phyloP scores from a whole-genome alignment of 1,140 invertebrate genomes.

The Liolophura sinensis region DNA sequence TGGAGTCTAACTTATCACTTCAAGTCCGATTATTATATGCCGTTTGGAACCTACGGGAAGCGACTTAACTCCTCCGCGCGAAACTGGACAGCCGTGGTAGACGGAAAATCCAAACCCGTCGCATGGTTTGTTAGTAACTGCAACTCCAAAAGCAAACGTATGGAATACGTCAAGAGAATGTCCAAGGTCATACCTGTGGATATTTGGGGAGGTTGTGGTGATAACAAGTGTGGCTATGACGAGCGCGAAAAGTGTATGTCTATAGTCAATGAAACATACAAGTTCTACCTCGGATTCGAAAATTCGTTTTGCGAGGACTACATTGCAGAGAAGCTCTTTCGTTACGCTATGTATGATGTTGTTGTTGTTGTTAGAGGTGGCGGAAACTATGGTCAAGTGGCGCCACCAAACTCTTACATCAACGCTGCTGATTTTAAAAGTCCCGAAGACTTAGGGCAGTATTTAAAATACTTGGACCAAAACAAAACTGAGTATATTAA shows the following conservation, averaged over 20 bases:
- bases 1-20: no score
- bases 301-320: constrained; percentile 51
- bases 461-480: constrained; percentile 19
- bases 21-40: no score
- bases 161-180: constrained; percentile 62
- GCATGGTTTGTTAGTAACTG: constrained; percentile 70
- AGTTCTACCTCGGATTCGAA: constrained; percentile 90
- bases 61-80: no score
- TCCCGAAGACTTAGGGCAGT: constrained; percentile 20
- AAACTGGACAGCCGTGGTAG: neutral
- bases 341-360: constrained; percentile 59
- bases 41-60: no score
- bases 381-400: no score
- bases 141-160: constrained; percentile 59
- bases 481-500: constrained; percentile 16
- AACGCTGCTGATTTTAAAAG: constrained; percentile 17
- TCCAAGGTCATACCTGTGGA: constrained; percentile 64
- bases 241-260: constrained; percentile 4
- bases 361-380: constrained; percentile 82
- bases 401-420: constrained; percentile 9
- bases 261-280: constrained; percentile 87
- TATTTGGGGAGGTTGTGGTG: constrained; percentile 66
- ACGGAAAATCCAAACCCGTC: constrained; percentile 40
- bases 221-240: constrained; percentile 2
- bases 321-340: constrained; percentile 59